phyloP scores from a whole-genome alignment of 2,113 vertebrate species.

The Ameiurus melas region DNA sequence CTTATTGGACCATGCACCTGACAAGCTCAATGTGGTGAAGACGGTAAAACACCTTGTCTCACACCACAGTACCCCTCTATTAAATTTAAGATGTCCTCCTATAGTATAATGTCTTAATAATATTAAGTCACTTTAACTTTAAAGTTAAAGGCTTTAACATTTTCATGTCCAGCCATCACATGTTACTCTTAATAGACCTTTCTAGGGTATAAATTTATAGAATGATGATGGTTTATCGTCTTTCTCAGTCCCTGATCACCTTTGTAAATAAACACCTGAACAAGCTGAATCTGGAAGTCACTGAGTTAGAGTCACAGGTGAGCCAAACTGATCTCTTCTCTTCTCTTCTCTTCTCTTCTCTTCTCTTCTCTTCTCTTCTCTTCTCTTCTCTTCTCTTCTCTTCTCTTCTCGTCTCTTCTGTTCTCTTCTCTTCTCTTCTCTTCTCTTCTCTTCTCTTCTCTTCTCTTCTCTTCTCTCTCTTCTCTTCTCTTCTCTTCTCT shows the following conservation, averaged over 20 bases:
- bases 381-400: neutral
- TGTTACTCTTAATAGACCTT: too few relatives aligned
- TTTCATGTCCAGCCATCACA: neutral
- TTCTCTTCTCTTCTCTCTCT: neutral
- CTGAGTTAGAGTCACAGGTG: constrained; percentile 84
- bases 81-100: neutral
- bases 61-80: neutral
- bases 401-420: neutral
- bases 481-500: neutral
- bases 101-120: neutral
- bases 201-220: neutral
- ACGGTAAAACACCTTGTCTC: constrained; percentile 69
- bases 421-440: neutral
- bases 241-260: constrained; percentile 79
- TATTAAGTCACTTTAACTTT: neutral
- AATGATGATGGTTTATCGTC: neutral
- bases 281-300: constrained; percentile 87
- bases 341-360: neutral
- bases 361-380: neutral
- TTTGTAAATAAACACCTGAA: constrained; percentile 88
- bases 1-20: constrained; percentile 83
- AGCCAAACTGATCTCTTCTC: neutral
- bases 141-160: neutral
- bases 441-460: neutral
- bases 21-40: constrained; percentile 85